A percentile compares a stretch with the other conserved stretches of the same genome.
phyloP scores from a whole-genome alignment of 1,140 invertebrate species.

The Rhopalosiphum maidis region DNA sequence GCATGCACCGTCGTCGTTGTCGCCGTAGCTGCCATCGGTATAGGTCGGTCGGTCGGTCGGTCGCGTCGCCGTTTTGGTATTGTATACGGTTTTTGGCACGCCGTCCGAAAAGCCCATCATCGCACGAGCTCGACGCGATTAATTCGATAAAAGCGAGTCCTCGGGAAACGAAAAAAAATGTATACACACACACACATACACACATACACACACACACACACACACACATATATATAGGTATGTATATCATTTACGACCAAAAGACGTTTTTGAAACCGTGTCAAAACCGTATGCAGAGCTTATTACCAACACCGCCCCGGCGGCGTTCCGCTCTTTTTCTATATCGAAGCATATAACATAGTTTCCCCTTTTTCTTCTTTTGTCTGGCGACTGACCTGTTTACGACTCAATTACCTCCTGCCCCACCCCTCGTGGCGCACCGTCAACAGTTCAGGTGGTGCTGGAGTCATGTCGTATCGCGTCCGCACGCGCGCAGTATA shows the following conservation, averaged over 20 bases:
- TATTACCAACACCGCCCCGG: neutral
- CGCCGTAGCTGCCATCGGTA: neutral
- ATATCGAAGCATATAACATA: neutral
- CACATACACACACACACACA: too few relatives aligned
- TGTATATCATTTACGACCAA: neutral
- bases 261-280: neutral
- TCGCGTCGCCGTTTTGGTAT: neutral
- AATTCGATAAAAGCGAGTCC: neutral
- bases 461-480: neutral
- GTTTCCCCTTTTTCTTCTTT: neutral
- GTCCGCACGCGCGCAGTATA: neutral
- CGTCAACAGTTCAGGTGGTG: neutral
- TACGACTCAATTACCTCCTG: neutral
- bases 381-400: neutral
- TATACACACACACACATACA: too few relatives aligned
- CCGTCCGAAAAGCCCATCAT: neutral
- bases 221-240: too few relatives aligned
- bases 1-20: neutral
- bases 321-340: neutral
- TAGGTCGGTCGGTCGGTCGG: neutral
- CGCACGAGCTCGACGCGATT: neutral
- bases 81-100: neutral
- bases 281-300: slow-evolving; percentile 13
- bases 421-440: neutral
- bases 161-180: neutral